Conservation (phyloP, 2,797 vertebrate genomes). For the Holocentrus rufus region DNA sequence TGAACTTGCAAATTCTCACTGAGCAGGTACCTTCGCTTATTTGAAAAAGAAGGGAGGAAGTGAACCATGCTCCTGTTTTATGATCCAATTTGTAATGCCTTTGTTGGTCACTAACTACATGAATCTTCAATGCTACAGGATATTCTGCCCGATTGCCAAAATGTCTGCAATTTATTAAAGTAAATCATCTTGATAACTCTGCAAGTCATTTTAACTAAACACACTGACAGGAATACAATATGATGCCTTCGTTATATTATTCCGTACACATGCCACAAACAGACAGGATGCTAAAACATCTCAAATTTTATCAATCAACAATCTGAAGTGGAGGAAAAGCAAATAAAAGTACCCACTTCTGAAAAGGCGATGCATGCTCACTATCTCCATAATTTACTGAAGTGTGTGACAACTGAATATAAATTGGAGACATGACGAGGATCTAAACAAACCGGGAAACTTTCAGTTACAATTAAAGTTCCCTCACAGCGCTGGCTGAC, state of each 20-base stretch:
- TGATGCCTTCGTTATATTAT: background rate
- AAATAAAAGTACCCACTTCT: background rate
- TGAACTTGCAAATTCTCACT: conserved; percentile 1
- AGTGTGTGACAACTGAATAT: background rate
- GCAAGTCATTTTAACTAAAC: background rate
- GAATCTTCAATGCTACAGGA: background rate
- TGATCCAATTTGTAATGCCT: background rate
- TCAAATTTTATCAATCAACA: background rate
- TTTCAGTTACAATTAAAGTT: background rate
- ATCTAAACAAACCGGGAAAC: conserved; percentile 23
- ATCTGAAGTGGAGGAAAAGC: background rate
- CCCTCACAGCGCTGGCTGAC: background rate
- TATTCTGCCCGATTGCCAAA: background rate
- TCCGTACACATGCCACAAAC: background rate
- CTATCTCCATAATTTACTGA: background rate
- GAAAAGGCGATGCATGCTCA: background rate
- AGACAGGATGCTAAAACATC: background rate
- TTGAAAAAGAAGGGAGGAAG: background rate
- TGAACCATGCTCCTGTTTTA: background rate
- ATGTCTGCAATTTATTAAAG: background rate
- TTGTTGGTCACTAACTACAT: background rate
- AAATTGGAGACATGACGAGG: background rate
- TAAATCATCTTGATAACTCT: background rate
- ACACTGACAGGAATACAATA: background rate
- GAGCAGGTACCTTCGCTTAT: conserved; percentile 1